Conservation (phyloP, 1,140 invertebrate species). For the Leptinotarsa texana region DNA sequence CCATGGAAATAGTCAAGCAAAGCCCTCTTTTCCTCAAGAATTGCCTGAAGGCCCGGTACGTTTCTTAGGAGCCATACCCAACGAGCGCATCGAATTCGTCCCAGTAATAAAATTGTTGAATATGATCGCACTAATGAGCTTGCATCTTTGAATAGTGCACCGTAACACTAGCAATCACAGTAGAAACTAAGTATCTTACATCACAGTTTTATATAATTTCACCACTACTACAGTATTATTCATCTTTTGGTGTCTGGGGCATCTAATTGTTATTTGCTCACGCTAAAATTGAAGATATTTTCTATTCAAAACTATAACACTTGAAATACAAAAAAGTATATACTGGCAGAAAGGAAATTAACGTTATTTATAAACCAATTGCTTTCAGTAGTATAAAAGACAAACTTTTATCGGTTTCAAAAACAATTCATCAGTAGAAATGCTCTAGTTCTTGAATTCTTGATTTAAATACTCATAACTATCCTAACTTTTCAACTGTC, state of each 20-base stretch:
- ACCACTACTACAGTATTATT: not conserved
- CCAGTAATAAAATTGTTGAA: conserved; percentile 41
- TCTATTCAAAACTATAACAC: too few species aligned
- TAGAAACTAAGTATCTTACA: conserved; percentile 3
- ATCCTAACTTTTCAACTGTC: not conserved
- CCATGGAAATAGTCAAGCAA: conserved; percentile 56
- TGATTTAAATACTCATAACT: too few species aligned
- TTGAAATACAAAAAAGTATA: too few species aligned
- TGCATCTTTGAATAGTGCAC: not conserved
- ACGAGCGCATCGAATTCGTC: conserved; percentile 58
- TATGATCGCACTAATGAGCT: conserved; percentile 20
- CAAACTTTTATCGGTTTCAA: too few species aligned
- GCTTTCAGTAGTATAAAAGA: too few species aligned
- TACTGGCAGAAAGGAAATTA: too few species aligned
- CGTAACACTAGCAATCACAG: not conserved
- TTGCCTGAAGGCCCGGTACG: conserved; percentile 62
- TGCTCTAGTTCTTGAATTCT: too few species aligned
- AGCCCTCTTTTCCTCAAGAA: conserved; percentile 59
- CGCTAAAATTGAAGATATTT: too few species aligned
- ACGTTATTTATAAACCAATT: too few species aligned
- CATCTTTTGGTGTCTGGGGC: not conserved
- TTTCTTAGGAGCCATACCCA: conserved; percentile 63
- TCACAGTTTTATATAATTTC: not conserved
- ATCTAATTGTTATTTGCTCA: too few species aligned
- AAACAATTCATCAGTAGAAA: too few species aligned